These are phyloP conservation scores for Formica selysi DNA, from an alignment of 1,140 invertebrate species.

Conservation along the genomic window DNA sequence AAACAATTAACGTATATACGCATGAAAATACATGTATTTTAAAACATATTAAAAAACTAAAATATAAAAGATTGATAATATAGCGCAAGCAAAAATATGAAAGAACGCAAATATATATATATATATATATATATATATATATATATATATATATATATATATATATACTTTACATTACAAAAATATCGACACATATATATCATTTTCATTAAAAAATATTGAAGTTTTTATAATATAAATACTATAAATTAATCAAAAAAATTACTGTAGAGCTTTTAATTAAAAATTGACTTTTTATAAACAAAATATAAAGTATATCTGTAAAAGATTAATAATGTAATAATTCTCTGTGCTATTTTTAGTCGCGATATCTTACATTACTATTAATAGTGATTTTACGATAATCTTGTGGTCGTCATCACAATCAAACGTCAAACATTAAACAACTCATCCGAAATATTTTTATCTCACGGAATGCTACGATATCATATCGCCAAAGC, in stretches of 20 bases:
- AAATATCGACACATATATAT: neutral
- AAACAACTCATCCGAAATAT: neutral
- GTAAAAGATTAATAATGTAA: too few relatives aligned
- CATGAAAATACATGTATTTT: neutral
- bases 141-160: neutral
- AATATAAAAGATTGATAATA: neutral
- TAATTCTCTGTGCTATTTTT: too few relatives aligned
- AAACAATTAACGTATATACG: neutral
- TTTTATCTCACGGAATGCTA: neutral
- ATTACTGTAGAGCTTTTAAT: neutral
- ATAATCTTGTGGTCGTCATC: too few relatives aligned
- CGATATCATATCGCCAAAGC: neutral
- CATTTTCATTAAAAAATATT: neutral
- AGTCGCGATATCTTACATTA: too few relatives aligned
- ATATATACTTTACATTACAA: neutral
- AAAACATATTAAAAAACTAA: neutral
- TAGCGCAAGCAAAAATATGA: neutral
- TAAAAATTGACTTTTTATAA: neutral
- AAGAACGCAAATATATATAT: neutral
- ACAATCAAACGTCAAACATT: neutral
- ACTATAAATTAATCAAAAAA: constrained; percentile 1
- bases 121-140: too few relatives aligned
- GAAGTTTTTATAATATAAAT: neutral
- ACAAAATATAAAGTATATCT: neutral
- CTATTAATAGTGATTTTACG: too few relatives aligned